Conservation (phyloP, 2,888 invertebrate genomes). For the Epirrhoe alternata region DNA sequence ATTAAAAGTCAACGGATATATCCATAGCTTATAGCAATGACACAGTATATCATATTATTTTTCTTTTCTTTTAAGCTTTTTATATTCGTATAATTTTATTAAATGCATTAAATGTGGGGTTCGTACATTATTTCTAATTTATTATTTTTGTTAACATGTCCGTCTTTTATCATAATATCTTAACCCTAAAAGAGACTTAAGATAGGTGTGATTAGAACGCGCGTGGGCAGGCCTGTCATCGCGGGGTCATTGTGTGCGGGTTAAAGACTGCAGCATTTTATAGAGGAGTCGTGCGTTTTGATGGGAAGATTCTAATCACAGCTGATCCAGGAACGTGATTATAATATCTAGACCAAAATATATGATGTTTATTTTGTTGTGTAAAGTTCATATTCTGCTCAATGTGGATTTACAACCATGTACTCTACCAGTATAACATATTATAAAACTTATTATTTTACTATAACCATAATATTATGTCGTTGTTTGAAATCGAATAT, state of each 20-base stretch:
- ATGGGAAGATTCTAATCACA: constrained; percentile 48
- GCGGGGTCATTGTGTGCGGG: constrained; percentile 74
- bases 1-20: too few relatives aligned
- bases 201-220: constrained; percentile 80
- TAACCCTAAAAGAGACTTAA: constrained; percentile 48
- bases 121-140: neutral
- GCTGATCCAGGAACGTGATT: constrained; percentile 34
- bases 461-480: too few relatives aligned
- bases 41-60: too few relatives aligned
- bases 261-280: constrained; percentile 55
- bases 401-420: neutral
- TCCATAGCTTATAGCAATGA: too few relatives aligned
- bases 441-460: too few relatives aligned
- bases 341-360: constrained; percentile 24
- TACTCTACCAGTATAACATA: too few relatives aligned
- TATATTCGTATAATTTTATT: too few relatives aligned
- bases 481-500: neutral
- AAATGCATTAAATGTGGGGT: neutral
- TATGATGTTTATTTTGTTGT: constrained; percentile 12
- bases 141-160: neutral
- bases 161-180: constrained; percentile 34
- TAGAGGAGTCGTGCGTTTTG: constrained; percentile 57
- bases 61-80: too few relatives aligned
- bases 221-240: constrained; percentile 82
- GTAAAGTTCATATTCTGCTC: constrained; percentile 1